Percentiles rank a stretch among this genome's conserved stretches.
phyloP scores from a whole-genome alignment of 1,140 invertebrate species.

The Stratiolaelaps scimitus region DNA sequence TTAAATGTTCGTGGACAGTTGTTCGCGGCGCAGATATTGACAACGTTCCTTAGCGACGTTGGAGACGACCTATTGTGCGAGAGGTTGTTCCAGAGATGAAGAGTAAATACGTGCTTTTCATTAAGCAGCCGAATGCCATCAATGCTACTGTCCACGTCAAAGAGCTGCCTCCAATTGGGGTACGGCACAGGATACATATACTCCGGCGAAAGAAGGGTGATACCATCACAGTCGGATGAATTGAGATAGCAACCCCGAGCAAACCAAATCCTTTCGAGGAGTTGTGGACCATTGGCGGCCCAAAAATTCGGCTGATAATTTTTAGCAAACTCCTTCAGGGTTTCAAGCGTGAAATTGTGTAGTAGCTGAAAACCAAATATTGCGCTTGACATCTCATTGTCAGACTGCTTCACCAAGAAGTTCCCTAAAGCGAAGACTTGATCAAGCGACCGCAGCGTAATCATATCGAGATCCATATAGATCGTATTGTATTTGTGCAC shows the following conservation, averaged over 20 bases:
- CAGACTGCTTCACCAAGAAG: background rate
- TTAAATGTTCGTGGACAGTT: background rate
- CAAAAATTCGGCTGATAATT: background rate
- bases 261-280: background rate
- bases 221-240: background rate
- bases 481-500: background rate
- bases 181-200: background rate
- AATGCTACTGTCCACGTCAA: background rate
- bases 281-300: background rate
- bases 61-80: background rate
- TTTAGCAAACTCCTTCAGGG: background rate
- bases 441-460: background rate
- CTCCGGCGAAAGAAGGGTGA: background rate
- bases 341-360: background rate
- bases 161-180: no score
- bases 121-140: background rate
- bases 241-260: background rate
- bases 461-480: background rate
- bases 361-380: background rate
- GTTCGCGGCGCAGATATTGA: background rate
- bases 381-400: background rate
- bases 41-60: background rate
- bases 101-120: background rate
- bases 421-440: background rate
- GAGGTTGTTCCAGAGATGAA: background rate